These are phyloP conservation scores for Eledona agricola DNA, from an alignment of 2,888 invertebrate species.

Conservation along the genomic window DNA sequence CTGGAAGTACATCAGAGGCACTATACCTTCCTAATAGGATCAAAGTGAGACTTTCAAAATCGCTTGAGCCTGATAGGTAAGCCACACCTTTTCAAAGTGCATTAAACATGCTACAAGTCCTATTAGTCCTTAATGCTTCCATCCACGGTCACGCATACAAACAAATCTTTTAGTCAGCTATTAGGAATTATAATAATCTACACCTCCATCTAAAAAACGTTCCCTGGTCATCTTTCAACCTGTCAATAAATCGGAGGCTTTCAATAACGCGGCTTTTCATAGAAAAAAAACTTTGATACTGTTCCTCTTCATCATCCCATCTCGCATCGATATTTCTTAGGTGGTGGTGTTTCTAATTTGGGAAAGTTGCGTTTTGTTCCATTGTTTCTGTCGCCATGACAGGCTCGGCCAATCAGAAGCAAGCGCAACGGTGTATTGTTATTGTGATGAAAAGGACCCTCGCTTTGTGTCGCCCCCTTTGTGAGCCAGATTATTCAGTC, in stretches of 20 bases:
- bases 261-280: too few species aligned
- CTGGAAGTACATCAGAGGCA: slow-evolving; percentile 22
- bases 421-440: slow-evolving; percentile 53
- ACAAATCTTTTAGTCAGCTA: slow-evolving; percentile 32
- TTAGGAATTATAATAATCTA: slow-evolving; percentile 26
- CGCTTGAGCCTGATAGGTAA: slow-evolving; percentile 52
- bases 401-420: slow-evolving; percentile 54
- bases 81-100: slow-evolving; percentile 58
- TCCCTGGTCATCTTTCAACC: slow-evolving; percentile 14
- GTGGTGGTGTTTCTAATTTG: slow-evolving; percentile 44
- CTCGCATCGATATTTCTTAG: slow-evolving; percentile 4
- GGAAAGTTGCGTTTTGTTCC: slow-evolving; percentile 49
- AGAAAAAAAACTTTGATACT: too few species aligned
- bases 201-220: slow-evolving; percentile 20
- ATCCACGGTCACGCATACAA: slow-evolving; percentile 34
- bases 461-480: slow-evolving; percentile 51
- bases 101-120: slow-evolving; percentile 50
- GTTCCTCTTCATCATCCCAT: too few species aligned
- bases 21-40: slow-evolving; percentile 46
- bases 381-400: slow-evolving; percentile 53
- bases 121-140: slow-evolving; percentile 50
- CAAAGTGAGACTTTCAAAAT: slow-evolving; percentile 50
- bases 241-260: slow-evolving; percentile 7
- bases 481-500: slow-evolving; percentile 55
- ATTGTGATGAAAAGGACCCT: slow-evolving; percentile 53